Conservation (phyloP, 2,888 invertebrate genomes). For the Myopa tessellatipennis region DNA sequence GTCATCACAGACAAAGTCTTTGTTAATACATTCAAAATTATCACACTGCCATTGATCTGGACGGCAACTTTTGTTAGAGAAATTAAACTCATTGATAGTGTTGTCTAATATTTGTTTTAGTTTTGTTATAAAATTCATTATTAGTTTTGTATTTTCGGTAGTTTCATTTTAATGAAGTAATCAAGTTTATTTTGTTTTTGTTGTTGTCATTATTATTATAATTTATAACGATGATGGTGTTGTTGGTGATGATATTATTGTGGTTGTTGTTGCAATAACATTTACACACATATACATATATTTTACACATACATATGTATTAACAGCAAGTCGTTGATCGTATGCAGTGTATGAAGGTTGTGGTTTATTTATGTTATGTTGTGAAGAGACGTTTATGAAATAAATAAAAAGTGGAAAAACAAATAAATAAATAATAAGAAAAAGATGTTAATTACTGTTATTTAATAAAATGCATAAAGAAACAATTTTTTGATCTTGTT, state of each 20-base stretch:
- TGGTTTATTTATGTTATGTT: not conserved
- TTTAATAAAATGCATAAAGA: not conserved
- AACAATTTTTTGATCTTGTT: not conserved
- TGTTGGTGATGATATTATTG: no score
- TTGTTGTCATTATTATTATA: not conserved
- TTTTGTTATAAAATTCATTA: not conserved
- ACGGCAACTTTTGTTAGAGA: conserved; percentile 52
- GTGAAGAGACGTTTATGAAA: conserved; percentile 22
- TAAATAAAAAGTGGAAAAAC: conserved; percentile 39
- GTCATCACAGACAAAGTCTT: conserved; percentile 72
- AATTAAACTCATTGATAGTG: conserved; percentile 44
- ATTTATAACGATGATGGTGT: no score
- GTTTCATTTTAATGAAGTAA: not conserved
- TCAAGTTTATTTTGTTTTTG: conserved; percentile 13
- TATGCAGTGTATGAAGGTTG: not conserved
- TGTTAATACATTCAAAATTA: conserved; percentile 74
- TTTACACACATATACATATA: conserved; percentile 11
- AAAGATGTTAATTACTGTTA: not conserved
- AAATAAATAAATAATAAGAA: conserved; percentile 21
- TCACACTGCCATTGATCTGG: conserved; percentile 73
- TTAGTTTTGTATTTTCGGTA: not conserved
- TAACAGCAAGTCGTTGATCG: not conserved
- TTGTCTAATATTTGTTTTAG: not conserved
- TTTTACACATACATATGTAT: not conserved
- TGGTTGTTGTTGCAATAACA: no score